phyloP scores from a whole-genome alignment of 2,113 vertebrate species.

The Brachyhypopomus occidentalis region DNA sequence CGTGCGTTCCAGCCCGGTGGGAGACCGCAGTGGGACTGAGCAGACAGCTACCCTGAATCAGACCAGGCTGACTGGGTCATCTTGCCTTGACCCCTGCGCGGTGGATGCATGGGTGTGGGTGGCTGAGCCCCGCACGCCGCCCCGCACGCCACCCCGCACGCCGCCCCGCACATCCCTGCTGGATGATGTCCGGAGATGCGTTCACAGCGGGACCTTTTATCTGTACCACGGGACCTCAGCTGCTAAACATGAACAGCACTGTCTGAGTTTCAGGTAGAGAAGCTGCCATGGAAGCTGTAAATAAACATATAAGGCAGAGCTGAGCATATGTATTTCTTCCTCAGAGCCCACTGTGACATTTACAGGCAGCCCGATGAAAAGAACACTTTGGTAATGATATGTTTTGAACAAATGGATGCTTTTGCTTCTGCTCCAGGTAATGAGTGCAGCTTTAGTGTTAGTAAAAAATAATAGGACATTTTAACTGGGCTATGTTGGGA shows the following conservation, averaged over 20 bases:
- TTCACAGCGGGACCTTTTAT: not conserved
- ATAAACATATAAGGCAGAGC: conserved; percentile 20
- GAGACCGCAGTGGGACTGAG: too few relatives aligned
- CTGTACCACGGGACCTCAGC: not conserved
- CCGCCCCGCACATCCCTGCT: too few relatives aligned
- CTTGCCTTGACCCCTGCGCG: too few relatives aligned
- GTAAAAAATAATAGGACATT: conserved; percentile 27
- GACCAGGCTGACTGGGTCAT: too few relatives aligned
- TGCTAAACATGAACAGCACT: conserved; percentile 15
- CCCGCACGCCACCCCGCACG: too few relatives aligned
- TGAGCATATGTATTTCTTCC: conserved; percentile 21
- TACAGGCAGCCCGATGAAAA: conserved; percentile 18
- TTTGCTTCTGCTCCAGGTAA: conserved; percentile 1
- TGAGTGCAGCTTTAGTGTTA: conserved; percentile 17
- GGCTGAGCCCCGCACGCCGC: too few relatives aligned
- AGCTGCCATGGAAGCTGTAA: conserved; percentile 24
- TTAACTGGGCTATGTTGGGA: not conserved
- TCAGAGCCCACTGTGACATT: conserved; percentile 24
- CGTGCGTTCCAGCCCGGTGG: too few relatives aligned
- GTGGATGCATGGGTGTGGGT: too few relatives aligned
- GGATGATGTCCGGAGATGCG: not conserved
- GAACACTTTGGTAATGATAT: conserved; percentile 28
- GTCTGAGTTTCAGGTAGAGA: not conserved
- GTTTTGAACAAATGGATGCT: conserved; percentile 24
- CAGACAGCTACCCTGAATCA: too few relatives aligned